phyloP scores from a whole-genome alignment of 1,140 invertebrate genomes.

The Calosoma granatense region DNA sequence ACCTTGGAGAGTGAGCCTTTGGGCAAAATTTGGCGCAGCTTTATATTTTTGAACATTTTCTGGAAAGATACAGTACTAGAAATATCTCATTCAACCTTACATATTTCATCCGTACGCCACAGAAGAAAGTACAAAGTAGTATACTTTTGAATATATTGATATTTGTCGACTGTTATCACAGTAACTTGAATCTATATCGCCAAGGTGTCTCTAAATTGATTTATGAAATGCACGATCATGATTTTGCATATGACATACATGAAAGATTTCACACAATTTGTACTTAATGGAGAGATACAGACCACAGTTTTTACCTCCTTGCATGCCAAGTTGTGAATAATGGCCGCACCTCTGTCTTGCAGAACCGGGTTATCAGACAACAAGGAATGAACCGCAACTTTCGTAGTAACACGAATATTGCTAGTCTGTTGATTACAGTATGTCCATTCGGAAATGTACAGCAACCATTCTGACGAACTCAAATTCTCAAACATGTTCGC shows the following conservation, averaged over 20 bases:
- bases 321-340: slow-evolving; percentile 84
- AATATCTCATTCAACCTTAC: slow-evolving; percentile 28
- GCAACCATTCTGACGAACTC: slow-evolving; percentile 81
- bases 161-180: no score
- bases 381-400: slow-evolving; percentile 78
- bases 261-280: background rate
- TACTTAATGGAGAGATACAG: slow-evolving; percentile 49
- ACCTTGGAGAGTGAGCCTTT: slow-evolving; percentile 60
- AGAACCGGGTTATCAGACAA: slow-evolving; percentile 61
- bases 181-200: no score
- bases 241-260: background rate
- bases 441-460: slow-evolving; percentile 88
- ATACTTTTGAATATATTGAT: no score
- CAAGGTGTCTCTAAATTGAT: no score
- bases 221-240: no score
- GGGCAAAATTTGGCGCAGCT: slow-evolving; percentile 56
- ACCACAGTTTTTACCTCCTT: slow-evolving; percentile 97
- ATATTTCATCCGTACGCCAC: no score
- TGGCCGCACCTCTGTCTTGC: slow-evolving; percentile 70
- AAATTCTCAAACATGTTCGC: slow-evolving; percentile 86
- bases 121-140: no score
- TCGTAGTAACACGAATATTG: slow-evolving; percentile 84
- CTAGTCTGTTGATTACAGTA: slow-evolving; percentile 61
- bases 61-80: slow-evolving; percentile 42
- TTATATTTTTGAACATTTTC: slow-evolving; percentile 60